A percentile compares a stretch with the other conserved stretches of the same genome.
Conservation (phyloP, 2,888 invertebrate genomes). For the Tinea trinotella region DNA sequence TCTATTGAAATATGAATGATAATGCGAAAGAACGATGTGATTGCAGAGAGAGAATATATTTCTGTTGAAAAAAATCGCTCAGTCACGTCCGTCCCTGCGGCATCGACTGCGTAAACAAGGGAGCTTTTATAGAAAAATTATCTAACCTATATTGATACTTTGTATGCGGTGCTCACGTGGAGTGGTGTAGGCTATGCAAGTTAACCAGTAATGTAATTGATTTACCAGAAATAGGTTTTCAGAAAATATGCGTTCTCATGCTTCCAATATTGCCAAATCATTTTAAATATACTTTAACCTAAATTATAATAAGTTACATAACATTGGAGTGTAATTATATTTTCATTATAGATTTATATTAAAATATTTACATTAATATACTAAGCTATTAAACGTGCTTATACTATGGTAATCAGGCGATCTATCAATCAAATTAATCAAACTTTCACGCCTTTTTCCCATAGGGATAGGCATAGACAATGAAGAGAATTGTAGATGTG, state of each 20-base stretch:
- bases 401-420: no score
- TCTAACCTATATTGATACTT: neutral
- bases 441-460: no score
- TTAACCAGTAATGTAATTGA: neutral
- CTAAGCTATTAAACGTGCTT: no score
- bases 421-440: no score
- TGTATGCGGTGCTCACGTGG: neutral
- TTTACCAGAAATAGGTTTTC: neutral
- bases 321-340: no score
- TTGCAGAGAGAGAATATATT: slow-evolving; percentile 34
- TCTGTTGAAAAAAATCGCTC: slow-evolving; percentile 35
- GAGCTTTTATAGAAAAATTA: slow-evolving; percentile 6
- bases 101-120: slow-evolving; percentile 16
- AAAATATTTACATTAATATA: no score
- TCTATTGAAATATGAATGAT: slow-evolving; percentile 43
- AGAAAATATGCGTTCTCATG: neutral
- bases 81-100: slow-evolving; percentile 40
- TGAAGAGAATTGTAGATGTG: no score
- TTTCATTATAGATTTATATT: no score
- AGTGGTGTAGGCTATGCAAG: neutral
- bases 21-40: slow-evolving; percentile 35
- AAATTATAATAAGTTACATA: no score
- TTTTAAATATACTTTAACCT: no score
- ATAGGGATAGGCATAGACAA: no score
- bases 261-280: neutral